Conservation (phyloP, 2,113 vertebrate species). For the Oncorhynchus masou region DNA sequence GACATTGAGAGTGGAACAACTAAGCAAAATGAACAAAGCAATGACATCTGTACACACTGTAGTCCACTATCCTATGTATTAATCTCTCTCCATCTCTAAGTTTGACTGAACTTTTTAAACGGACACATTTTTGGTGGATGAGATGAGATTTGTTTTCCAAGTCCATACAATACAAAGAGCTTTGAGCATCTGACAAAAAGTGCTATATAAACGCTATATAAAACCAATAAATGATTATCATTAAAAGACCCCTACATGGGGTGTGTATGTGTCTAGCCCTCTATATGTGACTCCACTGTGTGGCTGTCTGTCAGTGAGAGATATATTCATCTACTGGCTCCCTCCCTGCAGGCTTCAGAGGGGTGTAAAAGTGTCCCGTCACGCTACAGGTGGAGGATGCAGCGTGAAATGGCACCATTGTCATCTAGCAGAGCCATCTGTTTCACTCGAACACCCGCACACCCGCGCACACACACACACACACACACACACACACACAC, state of each 20-base stretch:
- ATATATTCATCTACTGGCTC: slow-evolving; percentile 54
- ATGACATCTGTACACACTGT: background rate
- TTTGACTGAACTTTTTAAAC: too few relatives aligned
- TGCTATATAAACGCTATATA: too few relatives aligned
- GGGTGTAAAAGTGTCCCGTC: slow-evolving; percentile 54
- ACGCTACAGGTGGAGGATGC: slow-evolving; percentile 66
- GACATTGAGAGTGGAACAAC: background rate
- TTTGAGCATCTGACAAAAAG: too few relatives aligned
- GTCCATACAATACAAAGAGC: too few relatives aligned
- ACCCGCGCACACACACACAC: background rate
- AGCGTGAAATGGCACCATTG: slow-evolving; percentile 60
- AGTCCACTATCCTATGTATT: too few relatives aligned
- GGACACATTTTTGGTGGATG: too few relatives aligned
- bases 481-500: background rate
- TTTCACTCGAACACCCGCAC: slow-evolving; percentile 45
- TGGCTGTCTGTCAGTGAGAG: slow-evolving; percentile 40
- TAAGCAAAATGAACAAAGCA: background rate
- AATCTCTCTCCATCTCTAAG: too few relatives aligned
- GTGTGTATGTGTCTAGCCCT: too few relatives aligned
- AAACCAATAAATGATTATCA: too few relatives aligned
- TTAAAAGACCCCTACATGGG: too few relatives aligned
- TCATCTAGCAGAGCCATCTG: slow-evolving; percentile 57
- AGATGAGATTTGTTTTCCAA: too few relatives aligned
- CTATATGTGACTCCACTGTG: too few relatives aligned
- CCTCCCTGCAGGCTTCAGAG: slow-evolving; percentile 54